A percentile compares a stretch with the other conserved stretches of the same genome.
phyloP scores from a whole-genome alignment of 2,113 vertebrate genomes.

The Daphoenositta chrysoptera region DNA sequence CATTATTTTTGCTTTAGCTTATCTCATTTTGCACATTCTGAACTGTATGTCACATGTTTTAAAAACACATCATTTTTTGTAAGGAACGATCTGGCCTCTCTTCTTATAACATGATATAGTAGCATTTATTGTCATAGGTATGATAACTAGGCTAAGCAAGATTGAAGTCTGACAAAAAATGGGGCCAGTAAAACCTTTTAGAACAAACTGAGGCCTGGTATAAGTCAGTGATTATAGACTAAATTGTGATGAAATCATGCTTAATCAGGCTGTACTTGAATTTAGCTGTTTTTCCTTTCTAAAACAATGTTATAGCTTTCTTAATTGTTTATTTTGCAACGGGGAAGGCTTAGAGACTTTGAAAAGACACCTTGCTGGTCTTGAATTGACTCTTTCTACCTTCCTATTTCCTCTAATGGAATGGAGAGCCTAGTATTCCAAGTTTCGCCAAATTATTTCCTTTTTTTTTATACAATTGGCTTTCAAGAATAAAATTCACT shows the following conservation, averaged over 20 bases:
- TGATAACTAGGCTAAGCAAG: not conserved
- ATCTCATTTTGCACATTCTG: not conserved
- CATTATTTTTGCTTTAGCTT: not conserved
- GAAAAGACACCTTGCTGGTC: not conserved
- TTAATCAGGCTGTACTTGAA: not conserved
- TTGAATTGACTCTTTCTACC: not conserved
- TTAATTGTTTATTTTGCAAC: not conserved
- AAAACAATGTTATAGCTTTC: not conserved
- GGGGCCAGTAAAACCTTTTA: not conserved
- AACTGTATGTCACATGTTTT: not conserved
- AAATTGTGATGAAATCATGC: not conserved
- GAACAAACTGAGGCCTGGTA: not conserved
- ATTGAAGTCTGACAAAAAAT: not conserved
- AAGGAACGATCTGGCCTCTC: not conserved
- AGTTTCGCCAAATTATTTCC: not conserved
- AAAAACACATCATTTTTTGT: not conserved
- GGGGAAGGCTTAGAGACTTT: not conserved
- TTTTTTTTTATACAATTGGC: not conserved
- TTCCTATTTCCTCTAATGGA: not conserved
- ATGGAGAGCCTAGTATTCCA: not conserved
- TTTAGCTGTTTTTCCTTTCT: not conserved
- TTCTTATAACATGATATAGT: not conserved
- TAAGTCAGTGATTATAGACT: not conserved
- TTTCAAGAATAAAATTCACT: not conserved
- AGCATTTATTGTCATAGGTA: not conserved